A percentile compares a stretch with the other conserved stretches of the same genome.
These are phyloP conservation scores for Hermatobates lingyangjiaoensis DNA, from an alignment of 1,140 invertebrate species.

Conservation along the genomic window DNA sequence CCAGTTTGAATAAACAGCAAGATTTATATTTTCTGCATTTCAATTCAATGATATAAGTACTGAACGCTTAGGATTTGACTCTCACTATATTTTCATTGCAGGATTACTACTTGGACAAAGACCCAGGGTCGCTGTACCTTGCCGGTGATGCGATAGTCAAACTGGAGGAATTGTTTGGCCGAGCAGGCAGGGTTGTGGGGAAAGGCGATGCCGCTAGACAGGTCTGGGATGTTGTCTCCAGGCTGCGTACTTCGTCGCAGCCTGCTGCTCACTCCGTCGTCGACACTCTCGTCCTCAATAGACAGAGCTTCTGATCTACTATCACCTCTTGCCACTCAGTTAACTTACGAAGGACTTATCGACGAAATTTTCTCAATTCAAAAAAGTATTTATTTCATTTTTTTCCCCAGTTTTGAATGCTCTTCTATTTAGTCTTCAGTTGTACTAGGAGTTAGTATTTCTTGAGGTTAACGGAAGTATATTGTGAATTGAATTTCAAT, in stretches of 20 bases:
- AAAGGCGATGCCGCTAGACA: slow-evolving; percentile 75
- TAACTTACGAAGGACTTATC: slow-evolving; percentile 94
- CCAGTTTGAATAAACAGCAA: too few species aligned
- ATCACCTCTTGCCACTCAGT: slow-evolving; percentile 78
- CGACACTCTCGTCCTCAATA: slow-evolving; percentile 67
- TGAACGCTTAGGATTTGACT: neutral
- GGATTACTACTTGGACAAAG: slow-evolving; percentile 70
- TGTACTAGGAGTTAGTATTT: neutral
- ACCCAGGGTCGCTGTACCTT: slow-evolving; percentile 58
- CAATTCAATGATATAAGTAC: neutral
- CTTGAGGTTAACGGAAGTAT: neutral
- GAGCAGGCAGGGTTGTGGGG: slow-evolving; percentile 72
- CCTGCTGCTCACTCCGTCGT: slow-evolving; percentile 39
- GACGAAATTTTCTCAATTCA: slow-evolving; percentile 71
- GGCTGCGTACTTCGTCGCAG: slow-evolving; percentile 51
- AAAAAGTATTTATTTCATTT: slow-evolving; percentile 32
- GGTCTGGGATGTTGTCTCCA: slow-evolving; percentile 70
- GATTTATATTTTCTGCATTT: too few species aligned
- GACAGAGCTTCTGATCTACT: slow-evolving; percentile 83
- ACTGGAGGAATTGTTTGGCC: slow-evolving; percentile 78
- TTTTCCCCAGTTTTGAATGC: neutral
- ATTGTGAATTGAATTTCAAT: slow-evolving; percentile 4
- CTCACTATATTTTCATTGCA: slow-evolving; percentile 24
- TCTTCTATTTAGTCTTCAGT: too few species aligned
- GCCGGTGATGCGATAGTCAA: slow-evolving; percentile 91